Conservation (phyloP, 2,797 vertebrate genomes). For the Artibeus lituratus region DNA sequence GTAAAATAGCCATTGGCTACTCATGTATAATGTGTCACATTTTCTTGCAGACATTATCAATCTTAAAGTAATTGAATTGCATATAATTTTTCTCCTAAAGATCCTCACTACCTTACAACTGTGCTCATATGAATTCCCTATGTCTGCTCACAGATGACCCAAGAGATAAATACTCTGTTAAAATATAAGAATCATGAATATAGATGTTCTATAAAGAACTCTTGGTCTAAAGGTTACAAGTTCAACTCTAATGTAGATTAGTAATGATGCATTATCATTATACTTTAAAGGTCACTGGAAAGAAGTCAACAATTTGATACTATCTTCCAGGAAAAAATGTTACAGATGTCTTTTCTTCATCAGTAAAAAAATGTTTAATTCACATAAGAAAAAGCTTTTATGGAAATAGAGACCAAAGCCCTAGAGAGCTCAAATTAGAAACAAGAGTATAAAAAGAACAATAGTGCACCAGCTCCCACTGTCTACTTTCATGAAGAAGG, state of each 20-base stretch:
- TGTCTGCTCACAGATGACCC: neutral
- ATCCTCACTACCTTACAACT: neutral
- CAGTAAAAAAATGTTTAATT: neutral
- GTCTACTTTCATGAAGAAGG: neutral
- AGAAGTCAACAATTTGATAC: conserved; percentile 13
- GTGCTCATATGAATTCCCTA: conserved; percentile 1
- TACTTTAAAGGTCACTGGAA: conserved; percentile 43
- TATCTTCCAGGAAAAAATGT: conserved; percentile 1
- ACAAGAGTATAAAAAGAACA: neutral
- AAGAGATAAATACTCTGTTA: neutral
- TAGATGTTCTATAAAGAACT: conserved; percentile 15
- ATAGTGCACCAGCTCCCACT: neutral
- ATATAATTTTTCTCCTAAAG: neutral
- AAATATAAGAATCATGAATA: conserved; percentile 25
- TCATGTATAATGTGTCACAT: neutral
- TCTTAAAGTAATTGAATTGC: conserved; percentile 24
- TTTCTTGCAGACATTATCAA: neutral
- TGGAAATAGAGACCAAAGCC: neutral
- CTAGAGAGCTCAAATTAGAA: conserved; percentile 6
- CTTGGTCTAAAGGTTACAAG: conserved; percentile 23
- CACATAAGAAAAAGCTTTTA: neutral
- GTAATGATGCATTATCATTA: conserved; percentile 37
- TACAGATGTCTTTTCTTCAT: neutral
- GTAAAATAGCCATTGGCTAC: neutral
- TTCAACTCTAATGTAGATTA: conserved; percentile 34